These are phyloP conservation scores for Morpho helenor DNA, from an alignment of 2,888 invertebrate genomes.

Conservation along the genomic window DNA sequence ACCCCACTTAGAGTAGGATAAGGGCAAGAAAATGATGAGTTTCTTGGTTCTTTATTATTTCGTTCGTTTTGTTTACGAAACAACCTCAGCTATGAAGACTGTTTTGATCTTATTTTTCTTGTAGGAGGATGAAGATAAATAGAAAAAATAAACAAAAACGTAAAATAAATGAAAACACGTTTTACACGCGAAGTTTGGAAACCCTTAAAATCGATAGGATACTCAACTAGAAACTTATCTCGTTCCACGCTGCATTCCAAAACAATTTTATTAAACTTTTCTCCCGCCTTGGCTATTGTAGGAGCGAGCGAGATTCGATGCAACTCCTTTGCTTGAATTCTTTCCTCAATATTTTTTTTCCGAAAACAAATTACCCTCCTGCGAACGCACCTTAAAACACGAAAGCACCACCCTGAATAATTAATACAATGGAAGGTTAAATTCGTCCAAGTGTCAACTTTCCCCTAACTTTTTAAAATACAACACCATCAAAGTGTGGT, in stretches of 20 bases:
- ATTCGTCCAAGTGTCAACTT: slow-evolving; percentile 76
- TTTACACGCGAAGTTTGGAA: slow-evolving; percentile 23
- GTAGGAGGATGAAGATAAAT: neutral
- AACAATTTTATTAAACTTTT: slow-evolving; percentile 73
- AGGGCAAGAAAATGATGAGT: too few relatives aligned
- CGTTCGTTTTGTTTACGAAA: slow-evolving; percentile 12
- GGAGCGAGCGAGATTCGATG: slow-evolving; percentile 44
- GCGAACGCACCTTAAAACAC: slow-evolving; percentile 70
- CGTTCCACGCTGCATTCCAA: slow-evolving; percentile 65
- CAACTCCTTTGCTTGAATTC: slow-evolving; percentile 70
- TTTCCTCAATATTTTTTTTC: slow-evolving; percentile 56
- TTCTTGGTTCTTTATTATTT: too few relatives aligned
- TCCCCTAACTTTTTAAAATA: slow-evolving; percentile 74
- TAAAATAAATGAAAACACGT: slow-evolving; percentile 11
- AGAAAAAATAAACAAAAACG: neutral
- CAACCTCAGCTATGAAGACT: slow-evolving; percentile 11
- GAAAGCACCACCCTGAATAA: slow-evolving; percentile 74
- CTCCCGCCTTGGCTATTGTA: slow-evolving; percentile 51
- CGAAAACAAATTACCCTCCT: slow-evolving; percentile 72
- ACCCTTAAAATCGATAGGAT: slow-evolving; percentile 50
- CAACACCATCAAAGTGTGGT: slow-evolving; percentile 74
- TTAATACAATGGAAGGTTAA: slow-evolving; percentile 78
- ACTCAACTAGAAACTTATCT: slow-evolving; percentile 56
- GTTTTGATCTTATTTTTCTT: slow-evolving; percentile 8
- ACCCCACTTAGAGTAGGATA: too few relatives aligned